Evolutionary conservation across 2,113 vertebrate genomes (phyloP).

Genomic region (Ramphastos sulfuratus): DNA sequence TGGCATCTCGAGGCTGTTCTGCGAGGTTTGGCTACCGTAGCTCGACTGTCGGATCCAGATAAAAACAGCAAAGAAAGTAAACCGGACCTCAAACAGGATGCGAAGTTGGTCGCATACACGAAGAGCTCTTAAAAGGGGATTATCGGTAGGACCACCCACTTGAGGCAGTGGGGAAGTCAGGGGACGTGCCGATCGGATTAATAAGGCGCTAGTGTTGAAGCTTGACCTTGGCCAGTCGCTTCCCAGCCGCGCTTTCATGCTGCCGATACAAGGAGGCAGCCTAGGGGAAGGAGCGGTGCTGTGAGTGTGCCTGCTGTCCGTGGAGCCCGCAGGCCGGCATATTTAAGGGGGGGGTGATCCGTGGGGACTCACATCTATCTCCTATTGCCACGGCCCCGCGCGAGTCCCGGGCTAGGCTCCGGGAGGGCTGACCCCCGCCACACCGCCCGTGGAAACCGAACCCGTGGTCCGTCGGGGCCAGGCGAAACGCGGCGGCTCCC

Average conservation of each 20-base stretch:
- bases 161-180: neutral
- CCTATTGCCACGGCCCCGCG: accelerated
- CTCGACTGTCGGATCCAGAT: neutral
- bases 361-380: accelerated
- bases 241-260: neutral
- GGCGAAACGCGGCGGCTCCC: too few relatives aligned
- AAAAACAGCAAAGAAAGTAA: neutral
- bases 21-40: too few relatives aligned
- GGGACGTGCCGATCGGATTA: neutral
- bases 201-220: neutral
- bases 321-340: neutral
- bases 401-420: neutral
- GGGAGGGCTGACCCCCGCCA: neutral
- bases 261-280: neutral
- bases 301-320: neutral
- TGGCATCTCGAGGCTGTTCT: neutral
- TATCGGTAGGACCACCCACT: accelerated
- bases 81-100: neutral
- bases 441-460: neutral
- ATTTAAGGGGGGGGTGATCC: neutral
- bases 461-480: accelerated
- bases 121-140: too few relatives aligned
- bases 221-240: neutral
- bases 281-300: neutral
- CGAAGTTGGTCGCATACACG: accelerated